Evolutionary conservation across 2,797 vertebrate genomes (phyloP).

Genomic region (Sebastolobus alascanus): DNA sequence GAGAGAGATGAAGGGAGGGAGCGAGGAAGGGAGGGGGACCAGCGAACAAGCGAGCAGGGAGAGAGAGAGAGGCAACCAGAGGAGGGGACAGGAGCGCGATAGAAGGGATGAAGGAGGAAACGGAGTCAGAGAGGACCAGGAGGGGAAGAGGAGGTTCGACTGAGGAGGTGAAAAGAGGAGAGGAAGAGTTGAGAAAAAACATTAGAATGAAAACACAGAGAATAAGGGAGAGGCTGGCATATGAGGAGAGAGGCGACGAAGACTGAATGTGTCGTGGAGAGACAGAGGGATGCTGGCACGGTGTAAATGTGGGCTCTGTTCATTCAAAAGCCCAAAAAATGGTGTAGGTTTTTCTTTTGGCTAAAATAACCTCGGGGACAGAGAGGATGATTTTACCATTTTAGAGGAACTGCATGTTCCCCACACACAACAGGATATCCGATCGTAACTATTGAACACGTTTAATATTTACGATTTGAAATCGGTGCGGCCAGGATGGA

Average conservation of each 20-base stretch:
- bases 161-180: constrained; percentile 23
- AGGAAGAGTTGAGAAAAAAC: constrained; percentile 17
- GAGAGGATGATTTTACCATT: background rate
- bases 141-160: background rate
- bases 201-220: background rate
- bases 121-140: background rate
- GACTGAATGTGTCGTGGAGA: constrained; percentile 15
- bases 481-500: too few species aligned
- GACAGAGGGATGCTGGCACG: background rate
- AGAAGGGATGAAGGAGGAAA: constrained; percentile 14
- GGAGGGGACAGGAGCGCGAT: constrained; percentile 4
- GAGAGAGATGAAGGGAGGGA: constrained; percentile 68
- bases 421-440: too few species aligned
- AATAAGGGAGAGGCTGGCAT: constrained; percentile 17
- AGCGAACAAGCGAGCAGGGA: constrained; percentile 17
- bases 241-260: constrained; percentile 1
- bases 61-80: constrained; percentile 16
- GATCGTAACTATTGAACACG: too few species aligned
- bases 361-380: background rate
- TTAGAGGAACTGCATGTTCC: background rate
- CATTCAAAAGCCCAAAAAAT: background rate
- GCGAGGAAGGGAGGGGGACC: constrained; percentile 24
- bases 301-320: constrained; percentile 10
- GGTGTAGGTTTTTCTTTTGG: background rate
- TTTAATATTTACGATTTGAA: too few species aligned